Evolutionary conservation across 2,888 invertebrate genomes (phyloP).

Genomic region (Dolichopus griseipennis): DNA sequence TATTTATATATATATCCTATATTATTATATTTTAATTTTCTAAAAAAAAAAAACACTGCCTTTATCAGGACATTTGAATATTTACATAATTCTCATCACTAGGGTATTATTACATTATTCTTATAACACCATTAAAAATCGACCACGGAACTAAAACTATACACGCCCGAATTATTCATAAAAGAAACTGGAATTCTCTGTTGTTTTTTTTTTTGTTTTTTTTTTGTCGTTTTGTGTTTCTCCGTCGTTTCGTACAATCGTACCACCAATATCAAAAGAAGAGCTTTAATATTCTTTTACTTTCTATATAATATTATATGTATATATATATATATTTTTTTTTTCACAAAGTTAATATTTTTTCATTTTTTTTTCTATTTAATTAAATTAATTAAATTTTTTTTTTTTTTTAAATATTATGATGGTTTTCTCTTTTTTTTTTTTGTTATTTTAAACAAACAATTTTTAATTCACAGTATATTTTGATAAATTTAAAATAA

Average conservation of each 20-base stretch:
- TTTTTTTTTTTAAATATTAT: neutral
- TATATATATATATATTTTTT: too few relatives aligned
- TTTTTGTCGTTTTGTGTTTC: too few relatives aligned
- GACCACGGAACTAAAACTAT: neutral
- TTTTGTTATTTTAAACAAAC: neutral
- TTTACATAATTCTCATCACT: slow-evolving; percentile 6
- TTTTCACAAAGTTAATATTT: neutral
- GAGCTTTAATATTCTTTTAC: too few relatives aligned
- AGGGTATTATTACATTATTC: neutral
- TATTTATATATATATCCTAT: neutral
- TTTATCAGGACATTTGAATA: slow-evolving; percentile 5
- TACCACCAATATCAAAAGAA: too few relatives aligned
- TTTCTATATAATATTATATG: too few relatives aligned
- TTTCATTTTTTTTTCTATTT: neutral
- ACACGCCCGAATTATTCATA: neutral
- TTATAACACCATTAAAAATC: neutral
- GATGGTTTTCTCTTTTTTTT: neutral
- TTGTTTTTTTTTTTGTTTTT: too few relatives aligned
- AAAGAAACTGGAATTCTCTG: neutral
- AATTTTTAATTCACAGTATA: neutral
- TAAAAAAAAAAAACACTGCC: too few relatives aligned
- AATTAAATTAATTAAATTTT: neutral
- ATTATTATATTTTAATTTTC: neutral
- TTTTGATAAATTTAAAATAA: neutral
- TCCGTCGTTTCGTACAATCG: too few relatives aligned